Conservation (phyloP, 2,113 vertebrate species). For the Callipepla squamata region DNA sequence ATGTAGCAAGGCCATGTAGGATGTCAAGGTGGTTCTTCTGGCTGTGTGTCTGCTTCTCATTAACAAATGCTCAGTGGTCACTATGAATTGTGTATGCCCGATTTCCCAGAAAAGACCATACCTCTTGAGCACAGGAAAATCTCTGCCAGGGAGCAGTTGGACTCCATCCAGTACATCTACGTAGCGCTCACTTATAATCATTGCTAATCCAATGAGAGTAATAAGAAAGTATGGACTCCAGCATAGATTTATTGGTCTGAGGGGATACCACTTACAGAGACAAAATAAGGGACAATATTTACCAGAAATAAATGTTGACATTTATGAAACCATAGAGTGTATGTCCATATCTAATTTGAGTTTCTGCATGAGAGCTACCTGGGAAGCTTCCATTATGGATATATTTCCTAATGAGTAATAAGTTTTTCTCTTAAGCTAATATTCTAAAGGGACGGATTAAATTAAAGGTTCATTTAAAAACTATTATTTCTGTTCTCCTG, state of each 20-base stretch:
- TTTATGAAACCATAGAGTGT: constrained; percentile 4
- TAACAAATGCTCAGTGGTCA: fast-evolving
- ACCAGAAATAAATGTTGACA: background rate
- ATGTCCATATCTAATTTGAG: background rate
- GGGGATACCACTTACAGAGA: background rate
- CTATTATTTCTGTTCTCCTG: constrained; percentile 27
- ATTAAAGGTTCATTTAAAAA: constrained; percentile 47
- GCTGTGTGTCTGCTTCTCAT: background rate
- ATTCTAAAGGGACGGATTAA: constrained; percentile 17
- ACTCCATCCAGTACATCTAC: background rate
- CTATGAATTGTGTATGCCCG: background rate
- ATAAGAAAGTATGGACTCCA: background rate
- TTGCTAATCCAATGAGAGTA: constrained; percentile 14
- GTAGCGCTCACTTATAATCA: background rate
- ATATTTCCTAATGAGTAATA: background rate
- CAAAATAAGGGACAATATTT: constrained; percentile 2
- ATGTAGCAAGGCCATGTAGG: background rate
- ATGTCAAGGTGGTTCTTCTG: background rate
- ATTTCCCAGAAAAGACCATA: fast-evolving
- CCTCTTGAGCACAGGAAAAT: background rate
- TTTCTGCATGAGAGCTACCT: background rate
- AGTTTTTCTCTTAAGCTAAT: constrained; percentile 21
- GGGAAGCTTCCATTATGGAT: background rate
- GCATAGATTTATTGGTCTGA: constrained; percentile 24
- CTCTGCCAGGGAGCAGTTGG: background rate